phyloP scores from a whole-genome alignment of 2,113 vertebrate genomes.

The Ochotona curzoniae region DNA sequence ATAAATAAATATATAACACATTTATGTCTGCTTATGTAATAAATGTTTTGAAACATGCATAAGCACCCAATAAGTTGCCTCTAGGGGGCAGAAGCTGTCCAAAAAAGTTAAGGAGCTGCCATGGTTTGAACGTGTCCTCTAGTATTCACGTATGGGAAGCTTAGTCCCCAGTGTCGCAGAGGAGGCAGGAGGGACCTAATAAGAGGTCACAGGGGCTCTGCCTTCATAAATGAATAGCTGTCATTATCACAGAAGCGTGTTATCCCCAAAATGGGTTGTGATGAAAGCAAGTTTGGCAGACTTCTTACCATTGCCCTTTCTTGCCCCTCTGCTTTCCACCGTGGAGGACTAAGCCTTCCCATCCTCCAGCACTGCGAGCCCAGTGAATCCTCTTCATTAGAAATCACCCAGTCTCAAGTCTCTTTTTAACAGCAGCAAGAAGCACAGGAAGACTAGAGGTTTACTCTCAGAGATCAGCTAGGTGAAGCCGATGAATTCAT shows the following conservation, averaged over 20 bases:
- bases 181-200: not conserved
- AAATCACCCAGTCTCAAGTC: not conserved
- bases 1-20: too few species aligned
- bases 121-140: not conserved
- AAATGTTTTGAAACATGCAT: not conserved
- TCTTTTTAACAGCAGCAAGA: not conserved
- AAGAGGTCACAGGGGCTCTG: not conserved
- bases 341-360: not conserved
- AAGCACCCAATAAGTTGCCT: not conserved
- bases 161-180: not conserved
- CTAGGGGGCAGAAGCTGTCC: not conserved
- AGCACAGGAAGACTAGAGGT: not conserved
- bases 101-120: not conserved
- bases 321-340: not conserved
- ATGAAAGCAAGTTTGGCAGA: not conserved
- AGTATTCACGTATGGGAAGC: not conserved
- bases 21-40: not conserved
- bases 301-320: not conserved
- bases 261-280: too few species aligned
- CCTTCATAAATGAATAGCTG: too few species aligned
- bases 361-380: not conserved
- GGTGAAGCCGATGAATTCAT: not conserved
- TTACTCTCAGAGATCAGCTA: not conserved
- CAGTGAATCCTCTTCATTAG: not conserved
- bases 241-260: too few species aligned